These are phyloP conservation scores for Oasisia sp. DNA, from an alignment of 2,888 invertebrate genomes.

Conservation along the genomic window DNA sequence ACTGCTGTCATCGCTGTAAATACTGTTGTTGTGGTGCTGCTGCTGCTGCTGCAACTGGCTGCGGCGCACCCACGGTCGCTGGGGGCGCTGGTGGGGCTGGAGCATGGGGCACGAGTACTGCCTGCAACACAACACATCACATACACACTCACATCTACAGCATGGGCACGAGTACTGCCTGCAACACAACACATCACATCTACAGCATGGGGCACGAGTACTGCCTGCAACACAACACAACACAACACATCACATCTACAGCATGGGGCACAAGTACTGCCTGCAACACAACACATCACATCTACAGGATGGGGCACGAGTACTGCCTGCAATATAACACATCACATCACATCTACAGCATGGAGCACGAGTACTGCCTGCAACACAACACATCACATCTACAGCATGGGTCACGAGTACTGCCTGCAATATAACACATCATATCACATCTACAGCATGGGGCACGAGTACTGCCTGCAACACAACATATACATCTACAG, in stretches of 20 bases:
- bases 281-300: too few species aligned
- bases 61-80: conserved; percentile 36
- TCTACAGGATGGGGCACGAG: conserved; percentile 50
- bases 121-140: conserved; percentile 43
- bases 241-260: too few species aligned
- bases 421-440: too few species aligned
- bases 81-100: conserved; percentile 48
- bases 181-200: conserved; percentile 40
- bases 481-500: conserved; percentile 25
- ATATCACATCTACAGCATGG: conserved; percentile 36
- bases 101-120: conserved; percentile 51
- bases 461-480: conserved; percentile 55
- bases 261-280: too few species aligned
- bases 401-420: too few species aligned
- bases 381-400: too few species aligned
- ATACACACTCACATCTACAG: conserved; percentile 25
- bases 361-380: conserved; percentile 54
- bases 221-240: conserved; percentile 46
- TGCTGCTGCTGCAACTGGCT: background rate
- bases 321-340: conserved; percentile 54
- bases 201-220: conserved; percentile 51
- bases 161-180: conserved; percentile 53
- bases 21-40: background rate
- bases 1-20: background rate
- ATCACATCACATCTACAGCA: too few species aligned